Conservation (phyloP, 1,140 invertebrate genomes). For the Araneus ventricosus region DNA sequence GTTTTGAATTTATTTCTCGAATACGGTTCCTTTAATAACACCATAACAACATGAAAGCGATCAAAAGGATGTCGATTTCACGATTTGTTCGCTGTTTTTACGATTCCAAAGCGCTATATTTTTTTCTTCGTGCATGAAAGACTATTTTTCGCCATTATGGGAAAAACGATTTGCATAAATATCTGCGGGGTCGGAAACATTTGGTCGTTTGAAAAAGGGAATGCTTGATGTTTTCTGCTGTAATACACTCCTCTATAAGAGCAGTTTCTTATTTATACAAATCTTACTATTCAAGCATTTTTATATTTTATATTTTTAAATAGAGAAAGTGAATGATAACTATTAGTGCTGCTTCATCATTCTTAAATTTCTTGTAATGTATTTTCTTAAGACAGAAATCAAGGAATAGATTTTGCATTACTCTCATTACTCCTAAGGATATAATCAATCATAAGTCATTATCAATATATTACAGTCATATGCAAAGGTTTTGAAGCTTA, state of each 20-base stretch:
- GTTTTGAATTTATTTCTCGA: conserved; percentile 24
- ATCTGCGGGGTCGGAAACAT: conserved; percentile 1
- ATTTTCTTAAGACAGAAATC: too few species aligned
- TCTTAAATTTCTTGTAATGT: too few species aligned
- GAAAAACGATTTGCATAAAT: conserved; percentile 54
- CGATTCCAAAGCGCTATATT: conserved; percentile 15
- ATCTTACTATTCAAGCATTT: neutral
- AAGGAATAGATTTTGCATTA: too few species aligned
- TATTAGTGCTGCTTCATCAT: too few species aligned
- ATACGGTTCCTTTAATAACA: conserved; percentile 15
- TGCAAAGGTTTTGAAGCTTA: too few species aligned
- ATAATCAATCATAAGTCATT: too few species aligned
- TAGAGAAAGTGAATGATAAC: too few species aligned
- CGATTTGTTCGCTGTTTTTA: conserved; percentile 25
- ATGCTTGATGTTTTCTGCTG: neutral
- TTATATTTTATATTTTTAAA: neutral
- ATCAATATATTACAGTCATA: too few species aligned
- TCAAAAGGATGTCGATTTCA: conserved; percentile 22
- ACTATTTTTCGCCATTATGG: conserved; percentile 37
- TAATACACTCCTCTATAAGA: neutral
- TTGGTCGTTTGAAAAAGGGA: neutral
- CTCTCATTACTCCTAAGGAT: too few species aligned
- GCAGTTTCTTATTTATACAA: neutral
- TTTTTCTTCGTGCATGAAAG: conserved; percentile 8
- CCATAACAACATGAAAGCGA: conserved; percentile 33